phyloP scores from a whole-genome alignment of 1,140 invertebrate genomes.

The Holotrichia oblita region DNA sequence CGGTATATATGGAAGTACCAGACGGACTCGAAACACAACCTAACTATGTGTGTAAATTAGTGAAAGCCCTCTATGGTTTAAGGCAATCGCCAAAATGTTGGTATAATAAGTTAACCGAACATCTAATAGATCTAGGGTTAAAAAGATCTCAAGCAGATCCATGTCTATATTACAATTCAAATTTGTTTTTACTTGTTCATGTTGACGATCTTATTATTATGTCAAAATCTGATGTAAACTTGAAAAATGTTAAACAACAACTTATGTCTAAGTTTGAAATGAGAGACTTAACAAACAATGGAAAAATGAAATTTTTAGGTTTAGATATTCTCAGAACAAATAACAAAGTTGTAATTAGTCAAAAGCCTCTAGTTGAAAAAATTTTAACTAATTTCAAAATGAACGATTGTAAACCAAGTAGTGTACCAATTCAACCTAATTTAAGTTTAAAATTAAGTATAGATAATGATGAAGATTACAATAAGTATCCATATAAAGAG shows the following conservation, averaged over 20 bases:
- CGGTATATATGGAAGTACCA: neutral
- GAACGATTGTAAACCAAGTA: neutral
- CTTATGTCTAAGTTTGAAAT: neutral
- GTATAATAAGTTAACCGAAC: neutral
- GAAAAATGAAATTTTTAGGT: constrained; percentile 41
- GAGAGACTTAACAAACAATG: constrained; percentile 25
- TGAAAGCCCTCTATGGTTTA: constrained; percentile 7
- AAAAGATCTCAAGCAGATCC: neutral
- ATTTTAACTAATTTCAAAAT: constrained; percentile 15
- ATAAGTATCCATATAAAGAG: neutral
- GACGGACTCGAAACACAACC: neutral
- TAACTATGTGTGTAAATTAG: neutral
- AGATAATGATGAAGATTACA: neutral
- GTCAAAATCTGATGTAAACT: neutral
- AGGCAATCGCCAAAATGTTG: neutral
- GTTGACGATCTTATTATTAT: neutral
- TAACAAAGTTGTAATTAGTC: constrained; percentile 2
- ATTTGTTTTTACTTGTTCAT: neutral
- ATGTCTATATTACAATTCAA: neutral
- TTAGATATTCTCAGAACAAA: neutral
- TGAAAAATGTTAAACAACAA: neutral
- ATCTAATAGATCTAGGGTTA: neutral
- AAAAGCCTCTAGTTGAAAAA: neutral
- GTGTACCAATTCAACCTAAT: constrained; percentile 8
- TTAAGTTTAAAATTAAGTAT: constrained; percentile 15